Evolutionary conservation across 2,888 invertebrate species (phyloP), one percentile per base, ranked within the genome.

Genomic region (Himalopsyche anomala): DNA sequence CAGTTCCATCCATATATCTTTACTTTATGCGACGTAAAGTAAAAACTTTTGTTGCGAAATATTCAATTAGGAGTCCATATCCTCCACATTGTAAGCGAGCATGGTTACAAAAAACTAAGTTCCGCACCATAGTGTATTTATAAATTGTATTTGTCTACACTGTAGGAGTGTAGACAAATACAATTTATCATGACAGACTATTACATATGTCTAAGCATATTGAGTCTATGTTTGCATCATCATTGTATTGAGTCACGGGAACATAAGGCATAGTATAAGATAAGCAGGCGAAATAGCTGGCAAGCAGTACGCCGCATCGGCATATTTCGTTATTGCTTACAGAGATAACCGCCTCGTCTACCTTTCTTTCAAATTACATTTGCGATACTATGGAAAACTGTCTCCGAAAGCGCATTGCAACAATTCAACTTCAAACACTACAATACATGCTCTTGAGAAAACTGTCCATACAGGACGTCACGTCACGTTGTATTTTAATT

Each of bases 331-430:
- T 87, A 87, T 88, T 86, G 85, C 85, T 69, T 84, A 79, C 82
- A 36, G 38, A 62, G 42, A 45, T 74, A 85, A 79, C 84, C 56
- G 42, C 85, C 82, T 19, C 19, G 56, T 79, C 82, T 81, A 85
- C 88, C 86, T 86, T 86, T 86, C 84, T 86, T 87, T 86, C 85
- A 86, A 87, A 87, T 87, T 87, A 87, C 87, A 85, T 86, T 85
- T 45, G 82, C 54, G 79, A 83, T 80, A 74, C 74, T 74, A 15
- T 74, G 36, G 74, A 36, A 74, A 36, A 74, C 19, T 74, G 74
- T 74, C 69, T 74, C 38, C 38, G 8, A 19, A 12, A 74, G 74
- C 74, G 74, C 36, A 74, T 74, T 36, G 28, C 12, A 74, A 74
- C 74, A 74, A 74, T 74, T 74, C 74, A 74, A 74, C 74, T 74